A percentile compares a stretch with the other conserved stretches of the same genome.
Evolutionary conservation across 2,797 vertebrate genomes (phyloP).

Genomic region (Sphenopsis melanotis): DNA sequence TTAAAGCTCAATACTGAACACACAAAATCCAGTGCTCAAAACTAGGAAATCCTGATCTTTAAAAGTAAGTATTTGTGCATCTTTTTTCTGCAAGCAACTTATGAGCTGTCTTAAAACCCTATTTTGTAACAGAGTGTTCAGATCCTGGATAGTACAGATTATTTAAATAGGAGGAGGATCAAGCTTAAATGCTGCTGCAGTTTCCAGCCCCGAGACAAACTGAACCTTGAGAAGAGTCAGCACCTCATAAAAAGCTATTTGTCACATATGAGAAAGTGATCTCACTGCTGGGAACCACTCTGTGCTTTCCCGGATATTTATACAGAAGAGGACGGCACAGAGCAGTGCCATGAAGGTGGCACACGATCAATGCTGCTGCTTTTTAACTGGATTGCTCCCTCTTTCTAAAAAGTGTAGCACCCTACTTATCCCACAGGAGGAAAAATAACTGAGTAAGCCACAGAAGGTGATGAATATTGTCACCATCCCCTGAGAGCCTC

Average conservation of each 20-base stretch:
- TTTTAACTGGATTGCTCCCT: background rate
- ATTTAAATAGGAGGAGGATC: background rate
- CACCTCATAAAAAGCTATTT: conserved; percentile 47
- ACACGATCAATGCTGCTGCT: fast-evolving
- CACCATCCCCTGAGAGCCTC: background rate
- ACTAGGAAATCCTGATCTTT: background rate
- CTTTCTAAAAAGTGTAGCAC: background rate
- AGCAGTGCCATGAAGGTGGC: background rate
- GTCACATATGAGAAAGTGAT: conserved; percentile 39
- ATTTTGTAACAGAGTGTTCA: background rate
- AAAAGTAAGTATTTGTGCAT: background rate
- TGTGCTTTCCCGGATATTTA: conserved; percentile 5
- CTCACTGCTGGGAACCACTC: background rate
- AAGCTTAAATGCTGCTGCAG: background rate
- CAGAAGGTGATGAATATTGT: fast-evolving
- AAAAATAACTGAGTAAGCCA: background rate
- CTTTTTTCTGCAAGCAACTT: background rate
- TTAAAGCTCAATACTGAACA: background rate
- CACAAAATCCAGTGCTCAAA: background rate
- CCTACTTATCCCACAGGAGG: background rate
- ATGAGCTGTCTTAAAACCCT: background rate
- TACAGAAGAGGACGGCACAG: background rate
- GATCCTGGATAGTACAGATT: background rate
- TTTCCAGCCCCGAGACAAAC: background rate
- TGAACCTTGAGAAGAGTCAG: conserved; percentile 44